Conservation (phyloP, 2,113 vertebrate species). For the Anolis sagrei region DNA sequence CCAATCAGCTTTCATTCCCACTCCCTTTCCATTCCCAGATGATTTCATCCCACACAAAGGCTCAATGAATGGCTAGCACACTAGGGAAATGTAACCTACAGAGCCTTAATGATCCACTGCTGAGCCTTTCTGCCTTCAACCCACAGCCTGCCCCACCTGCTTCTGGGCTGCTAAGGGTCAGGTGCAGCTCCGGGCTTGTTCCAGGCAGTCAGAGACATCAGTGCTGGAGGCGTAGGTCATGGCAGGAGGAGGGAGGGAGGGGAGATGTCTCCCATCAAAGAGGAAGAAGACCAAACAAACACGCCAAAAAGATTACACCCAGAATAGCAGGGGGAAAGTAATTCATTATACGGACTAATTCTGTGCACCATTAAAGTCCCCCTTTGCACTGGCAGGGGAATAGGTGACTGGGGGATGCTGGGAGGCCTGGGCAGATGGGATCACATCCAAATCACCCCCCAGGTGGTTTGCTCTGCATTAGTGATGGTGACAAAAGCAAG, state of each 20-base stretch:
- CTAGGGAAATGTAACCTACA: neutral
- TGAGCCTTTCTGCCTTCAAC: accelerated
- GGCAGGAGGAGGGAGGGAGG: neutral
- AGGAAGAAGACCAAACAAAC: neutral
- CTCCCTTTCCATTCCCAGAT: accelerated
- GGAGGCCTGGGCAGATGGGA: slow-evolving; percentile 63
- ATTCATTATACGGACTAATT: slow-evolving; percentile 39
- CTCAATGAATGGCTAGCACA: accelerated
- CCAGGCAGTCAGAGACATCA: neutral
- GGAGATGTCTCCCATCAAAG: slow-evolving; percentile 28
- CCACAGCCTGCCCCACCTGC: slow-evolving; percentile 28
- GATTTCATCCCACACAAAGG: neutral
- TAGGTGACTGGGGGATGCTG: slow-evolving; percentile 15
- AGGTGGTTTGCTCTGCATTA: slow-evolving; percentile 62
- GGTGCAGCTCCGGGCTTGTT: slow-evolving; percentile 26
- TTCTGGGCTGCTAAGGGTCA: neutral
- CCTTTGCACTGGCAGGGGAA: neutral
- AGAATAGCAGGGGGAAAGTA: neutral
- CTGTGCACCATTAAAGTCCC: slow-evolving; percentile 27
- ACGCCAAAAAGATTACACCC: neutral
- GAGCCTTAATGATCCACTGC: neutral
- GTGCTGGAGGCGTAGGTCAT: neutral
- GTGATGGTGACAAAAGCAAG: slow-evolving; percentile 17
- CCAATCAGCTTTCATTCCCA: neutral
- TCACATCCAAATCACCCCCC: slow-evolving; percentile 49